Conservation (phyloP, 2,797 vertebrate genomes). For the Aselliscus stoliczkanus region DNA sequence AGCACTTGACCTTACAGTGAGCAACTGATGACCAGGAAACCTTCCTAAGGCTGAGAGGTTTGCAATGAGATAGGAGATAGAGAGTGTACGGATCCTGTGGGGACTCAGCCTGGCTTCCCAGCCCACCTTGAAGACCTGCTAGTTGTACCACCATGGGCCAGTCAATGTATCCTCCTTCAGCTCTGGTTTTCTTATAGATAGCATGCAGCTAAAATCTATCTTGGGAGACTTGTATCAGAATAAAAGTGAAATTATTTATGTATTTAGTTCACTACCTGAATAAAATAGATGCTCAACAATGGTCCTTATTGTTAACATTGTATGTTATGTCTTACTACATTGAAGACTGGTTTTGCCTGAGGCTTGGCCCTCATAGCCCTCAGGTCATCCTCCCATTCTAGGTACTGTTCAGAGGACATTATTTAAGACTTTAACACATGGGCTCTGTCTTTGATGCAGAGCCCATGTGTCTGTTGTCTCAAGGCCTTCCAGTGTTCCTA, state of each 20-base stretch:
- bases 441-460: not conserved
- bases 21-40: rapidly evolving
- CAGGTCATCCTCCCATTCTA: not conserved
- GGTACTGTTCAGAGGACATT: not conserved
- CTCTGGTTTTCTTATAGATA: not conserved
- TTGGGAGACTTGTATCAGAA: not conserved
- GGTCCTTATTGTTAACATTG: not conserved
- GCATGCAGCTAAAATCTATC: not conserved
- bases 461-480: not conserved
- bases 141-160: rapidly evolving
- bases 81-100: rapidly evolving
- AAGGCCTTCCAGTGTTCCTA: not conserved
- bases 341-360: not conserved
- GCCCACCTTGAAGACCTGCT: rapidly evolving
- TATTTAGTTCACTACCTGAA: not conserved
- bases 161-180: not conserved
- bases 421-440: too few relatives aligned
- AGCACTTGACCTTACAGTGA: not conserved
- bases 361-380: not conserved
- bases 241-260: not conserved
- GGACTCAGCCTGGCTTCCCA: rapidly evolving
- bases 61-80: not conserved
- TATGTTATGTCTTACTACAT: not conserved
- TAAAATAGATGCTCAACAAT: not conserved
- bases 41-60: not conserved